Evolutionary conservation across 2,113 vertebrate genomes (phyloP).

Genomic region (Glaucidium brasilianum): DNA sequence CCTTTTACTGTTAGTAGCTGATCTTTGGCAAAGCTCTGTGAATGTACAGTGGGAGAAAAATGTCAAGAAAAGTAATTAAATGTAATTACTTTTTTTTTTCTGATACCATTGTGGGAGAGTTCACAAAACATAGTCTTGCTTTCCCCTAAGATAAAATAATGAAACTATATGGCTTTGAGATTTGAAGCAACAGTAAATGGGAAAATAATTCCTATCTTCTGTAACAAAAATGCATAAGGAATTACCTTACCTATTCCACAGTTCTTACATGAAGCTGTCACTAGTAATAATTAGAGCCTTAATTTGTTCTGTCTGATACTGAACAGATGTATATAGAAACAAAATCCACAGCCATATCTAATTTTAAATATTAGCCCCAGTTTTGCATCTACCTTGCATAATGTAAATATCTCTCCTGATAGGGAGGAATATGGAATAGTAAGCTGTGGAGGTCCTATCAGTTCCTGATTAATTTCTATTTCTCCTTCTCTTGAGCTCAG

Average conservation of each 20-base stretch:
- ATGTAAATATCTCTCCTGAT: not conserved
- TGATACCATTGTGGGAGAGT: not conserved
- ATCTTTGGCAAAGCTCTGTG: not conserved
- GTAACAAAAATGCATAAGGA: not conserved
- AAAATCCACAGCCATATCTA: not conserved
- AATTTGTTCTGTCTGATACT: not conserved
- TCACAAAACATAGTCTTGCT: not conserved
- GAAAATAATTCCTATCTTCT: not conserved
- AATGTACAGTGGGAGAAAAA: not conserved
- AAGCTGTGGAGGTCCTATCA: not conserved
- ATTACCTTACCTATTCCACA: not conserved
- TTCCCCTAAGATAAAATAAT: not conserved
- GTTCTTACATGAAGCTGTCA: not conserved
- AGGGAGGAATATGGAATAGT: not conserved
- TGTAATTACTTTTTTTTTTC: not conserved
- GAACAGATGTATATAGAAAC: not conserved
- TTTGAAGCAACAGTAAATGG: not conserved
- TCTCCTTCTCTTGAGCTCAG: not conserved
- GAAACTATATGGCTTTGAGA: not conserved
- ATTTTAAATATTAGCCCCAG: not conserved
- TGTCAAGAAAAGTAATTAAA: not conserved
- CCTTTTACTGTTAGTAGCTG: not conserved
- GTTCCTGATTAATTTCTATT: not conserved
- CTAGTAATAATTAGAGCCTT: not conserved
- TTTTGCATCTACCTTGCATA: not conserved